Evolutionary conservation across 2,888 invertebrate species (phyloP), one percentile per base, ranked within the genome.

Genomic region (Drosophila kambysellisi): DNA sequence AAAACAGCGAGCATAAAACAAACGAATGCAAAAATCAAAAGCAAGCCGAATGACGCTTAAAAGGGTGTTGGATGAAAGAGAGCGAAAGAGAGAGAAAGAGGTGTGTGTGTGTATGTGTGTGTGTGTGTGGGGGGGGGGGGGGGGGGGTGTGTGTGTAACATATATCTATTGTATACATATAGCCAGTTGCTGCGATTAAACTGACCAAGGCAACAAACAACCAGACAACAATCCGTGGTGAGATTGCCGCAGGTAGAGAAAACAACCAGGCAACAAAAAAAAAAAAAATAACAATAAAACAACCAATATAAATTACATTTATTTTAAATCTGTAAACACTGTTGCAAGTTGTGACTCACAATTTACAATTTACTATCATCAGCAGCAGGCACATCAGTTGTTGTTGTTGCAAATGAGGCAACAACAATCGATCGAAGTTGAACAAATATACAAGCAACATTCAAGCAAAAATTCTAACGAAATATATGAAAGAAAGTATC

Each of bases 1-100:
- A 80, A 76, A 76, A 67, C 69, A 69, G 66, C 73, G 74, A 78
- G 61, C 76, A 70, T 73, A 83, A 83, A 86, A 81, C 84, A 82
- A 81, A 76, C 73, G 76, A 70, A 69, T 66, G 66, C 73, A 70
- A 69, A 70, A 79, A 70, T 65, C 62, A 65, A 70, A 78, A 65
- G 78, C 74, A 58, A 51, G 20, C 56, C 43, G 43, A n/a, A 17
- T 29, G 20, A 52, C 30, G 46, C 5, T 8, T 20, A 5, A n/a
- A n/a, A 8, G 37, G 25, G 32, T n/a, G 51, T 25, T 29, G 25
- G 12, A 46, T 6, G 12, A 2, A 29, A 35, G 25, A 35, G 43
- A 29, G 59, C 20, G 25, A 11, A 11, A 3, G 17, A 3, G 35
- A 39, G 37, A 37, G 48, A 25, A 43, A 37, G 29, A 8, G 12